phyloP scores from a whole-genome alignment of 2,888 invertebrate genomes.

The Apodemia zela region DNA sequence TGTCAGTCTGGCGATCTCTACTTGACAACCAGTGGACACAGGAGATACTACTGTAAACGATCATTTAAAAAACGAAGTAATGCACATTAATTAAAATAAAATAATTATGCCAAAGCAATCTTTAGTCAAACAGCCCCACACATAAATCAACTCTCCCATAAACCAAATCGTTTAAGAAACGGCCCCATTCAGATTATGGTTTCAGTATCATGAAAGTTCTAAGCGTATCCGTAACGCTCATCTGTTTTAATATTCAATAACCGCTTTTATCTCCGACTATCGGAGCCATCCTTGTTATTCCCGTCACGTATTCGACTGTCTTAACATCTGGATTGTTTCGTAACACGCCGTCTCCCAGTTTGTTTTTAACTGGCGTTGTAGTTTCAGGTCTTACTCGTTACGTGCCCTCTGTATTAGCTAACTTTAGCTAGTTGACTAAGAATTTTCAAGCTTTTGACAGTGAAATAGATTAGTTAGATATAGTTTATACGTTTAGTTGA shows the following conservation, averaged over 20 bases:
- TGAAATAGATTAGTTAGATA: no score
- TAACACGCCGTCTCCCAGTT: conserved; percentile 60
- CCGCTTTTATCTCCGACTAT: conserved; percentile 37
- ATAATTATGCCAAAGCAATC: not conserved
- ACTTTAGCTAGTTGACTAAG: conserved; percentile 19
- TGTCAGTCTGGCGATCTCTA: no score
- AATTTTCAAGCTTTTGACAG: no score
- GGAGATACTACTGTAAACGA: no score
- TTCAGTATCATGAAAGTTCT: conserved; percentile 12
- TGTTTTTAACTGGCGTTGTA: conserved; percentile 47
- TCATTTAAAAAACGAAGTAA: no score
- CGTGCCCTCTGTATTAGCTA: conserved; percentile 29
- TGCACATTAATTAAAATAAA: no score
- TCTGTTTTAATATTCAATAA: conserved; percentile 64
- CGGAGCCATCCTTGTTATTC: conserved; percentile 40
- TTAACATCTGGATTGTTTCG: conserved; percentile 74
- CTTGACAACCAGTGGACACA: no score
- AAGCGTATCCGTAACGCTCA: conserved; percentile 41
- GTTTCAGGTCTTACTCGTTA: conserved; percentile 46
- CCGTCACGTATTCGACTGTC: conserved; percentile 60
- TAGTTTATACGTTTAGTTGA: no score
- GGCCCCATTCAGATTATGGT: not conserved
- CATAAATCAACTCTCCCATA: not conserved
- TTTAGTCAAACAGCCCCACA: not conserved
- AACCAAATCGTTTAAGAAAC: conserved; percentile 12